A percentile compares a stretch with the other conserved stretches of the same genome.
These are phyloP conservation scores for Agrochola circellaris DNA, from an alignment of 2,888 invertebrate species.

Conservation along the genomic window DNA sequence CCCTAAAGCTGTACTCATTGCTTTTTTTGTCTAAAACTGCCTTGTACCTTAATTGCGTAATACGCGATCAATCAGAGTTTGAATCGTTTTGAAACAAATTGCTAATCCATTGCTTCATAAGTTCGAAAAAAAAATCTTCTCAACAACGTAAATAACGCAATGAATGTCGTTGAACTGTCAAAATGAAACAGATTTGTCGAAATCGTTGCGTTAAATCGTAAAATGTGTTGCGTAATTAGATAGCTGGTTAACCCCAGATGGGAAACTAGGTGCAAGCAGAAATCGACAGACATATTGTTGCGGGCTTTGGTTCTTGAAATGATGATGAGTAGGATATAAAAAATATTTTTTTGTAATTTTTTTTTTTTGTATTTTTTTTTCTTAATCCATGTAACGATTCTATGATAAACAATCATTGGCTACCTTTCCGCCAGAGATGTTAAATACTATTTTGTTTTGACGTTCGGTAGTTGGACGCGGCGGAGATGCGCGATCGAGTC, in stretches of 20 bases:
- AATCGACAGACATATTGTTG: neutral
- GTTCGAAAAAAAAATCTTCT: too few relatives aligned
- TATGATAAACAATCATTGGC: neutral
- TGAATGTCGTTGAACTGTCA: too few relatives aligned
- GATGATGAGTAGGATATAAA: neutral
- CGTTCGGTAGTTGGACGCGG: slow-evolving; percentile 85
- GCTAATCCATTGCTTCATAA: too few relatives aligned
- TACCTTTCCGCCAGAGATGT: neutral
- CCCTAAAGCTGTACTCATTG: neutral
- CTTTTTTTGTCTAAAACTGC: neutral
- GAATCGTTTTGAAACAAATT: too few relatives aligned
- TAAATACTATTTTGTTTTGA: slow-evolving; percentile 7
- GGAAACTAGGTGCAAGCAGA: neutral
- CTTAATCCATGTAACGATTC: neutral
- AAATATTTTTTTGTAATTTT: neutral
- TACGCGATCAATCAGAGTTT: too few relatives aligned
- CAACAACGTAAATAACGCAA: too few relatives aligned
- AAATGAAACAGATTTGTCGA: too few relatives aligned
- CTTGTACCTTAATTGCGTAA: too few relatives aligned
- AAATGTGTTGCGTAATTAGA: too few relatives aligned
- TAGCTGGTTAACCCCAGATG: too few relatives aligned
- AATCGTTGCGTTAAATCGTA: too few relatives aligned
- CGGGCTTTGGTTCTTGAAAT: neutral
- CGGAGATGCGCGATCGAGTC: slow-evolving; percentile 89
- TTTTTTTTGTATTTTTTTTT: neutral